Conservation (phyloP, 2,113 vertebrate genomes). For the Tachysurus fulvidraco region DNA sequence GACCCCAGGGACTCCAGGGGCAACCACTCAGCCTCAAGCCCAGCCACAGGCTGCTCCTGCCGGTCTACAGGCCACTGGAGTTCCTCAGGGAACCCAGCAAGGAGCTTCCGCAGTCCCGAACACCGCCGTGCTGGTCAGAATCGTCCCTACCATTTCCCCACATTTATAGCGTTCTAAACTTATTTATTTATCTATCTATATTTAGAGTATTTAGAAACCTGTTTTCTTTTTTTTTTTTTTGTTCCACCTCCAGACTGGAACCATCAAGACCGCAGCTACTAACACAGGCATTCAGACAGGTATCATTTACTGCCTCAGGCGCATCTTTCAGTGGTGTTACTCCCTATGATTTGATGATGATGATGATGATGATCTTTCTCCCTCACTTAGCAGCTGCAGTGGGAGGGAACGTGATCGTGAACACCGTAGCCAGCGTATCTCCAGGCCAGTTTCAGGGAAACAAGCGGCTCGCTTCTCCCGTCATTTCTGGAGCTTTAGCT, state of each 20-base stretch:
- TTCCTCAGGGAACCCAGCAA: conserved; percentile 77
- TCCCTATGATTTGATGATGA: not conserved
- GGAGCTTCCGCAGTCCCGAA: conserved; percentile 82
- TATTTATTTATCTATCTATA: not conserved
- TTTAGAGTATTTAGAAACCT: not conserved
- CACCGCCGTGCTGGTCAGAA: conserved; percentile 87
- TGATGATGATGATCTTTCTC: conserved; percentile 42
- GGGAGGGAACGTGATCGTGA: conserved; percentile 93
- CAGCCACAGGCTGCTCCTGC: conserved; percentile 64
- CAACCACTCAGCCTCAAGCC: conserved; percentile 72
- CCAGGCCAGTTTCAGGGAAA: conserved; percentile 90
- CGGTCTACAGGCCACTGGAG: conserved; percentile 63
- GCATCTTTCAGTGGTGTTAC: not conserved
- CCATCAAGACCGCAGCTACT: conserved; percentile 86
- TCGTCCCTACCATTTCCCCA: not conserved
- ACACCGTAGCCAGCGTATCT: conserved; percentile 87
- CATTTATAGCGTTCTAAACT: not conserved
- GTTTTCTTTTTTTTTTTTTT: conserved; percentile 43
- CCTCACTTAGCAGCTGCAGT: conserved; percentile 77
- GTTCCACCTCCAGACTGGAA: conserved; percentile 79
- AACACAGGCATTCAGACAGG: conserved; percentile 90
- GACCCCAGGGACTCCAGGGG: conserved; percentile 63
- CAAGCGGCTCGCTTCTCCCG: conserved; percentile 88
- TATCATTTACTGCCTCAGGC: conserved; percentile 60
- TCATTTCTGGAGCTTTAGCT: conserved; percentile 81